These are phyloP conservation scores for Pipa parva DNA, from an alignment of 2,113 vertebrate genomes.

Conservation along the genomic window DNA sequence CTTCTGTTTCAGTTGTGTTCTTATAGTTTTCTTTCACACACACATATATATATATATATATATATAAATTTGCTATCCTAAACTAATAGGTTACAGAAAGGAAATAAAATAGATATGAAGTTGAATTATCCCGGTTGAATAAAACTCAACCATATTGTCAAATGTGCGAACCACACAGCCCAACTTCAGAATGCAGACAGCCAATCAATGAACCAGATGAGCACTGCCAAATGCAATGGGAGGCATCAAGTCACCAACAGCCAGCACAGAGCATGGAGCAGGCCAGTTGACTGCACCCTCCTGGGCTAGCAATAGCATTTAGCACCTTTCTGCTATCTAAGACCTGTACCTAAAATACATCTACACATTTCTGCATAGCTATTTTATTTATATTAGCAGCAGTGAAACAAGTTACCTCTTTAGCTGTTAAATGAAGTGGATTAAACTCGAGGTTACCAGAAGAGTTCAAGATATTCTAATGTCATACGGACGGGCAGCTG, in stretches of 20 bases:
- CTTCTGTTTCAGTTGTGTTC: constrained; percentile 50
- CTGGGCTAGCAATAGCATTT: constrained; percentile 1
- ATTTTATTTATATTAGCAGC: constrained; percentile 25
- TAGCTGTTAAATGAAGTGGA: neutral
- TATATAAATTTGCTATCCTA: constrained; percentile 78
- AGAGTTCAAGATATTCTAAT: neutral
- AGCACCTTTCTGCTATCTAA: constrained; percentile 3
- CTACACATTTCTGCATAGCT: constrained; percentile 32
- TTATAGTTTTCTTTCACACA: constrained; percentile 49
- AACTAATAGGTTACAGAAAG: constrained; percentile 70
- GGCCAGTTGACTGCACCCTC: constrained; percentile 6
- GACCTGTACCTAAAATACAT: constrained; percentile 2
- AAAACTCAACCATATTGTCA: constrained; percentile 76
- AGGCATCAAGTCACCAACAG: too few relatives aligned
- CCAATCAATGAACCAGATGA: neutral
- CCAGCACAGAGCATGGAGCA: too few relatives aligned
- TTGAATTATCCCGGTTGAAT: constrained; percentile 67
- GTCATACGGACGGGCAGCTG: too few relatives aligned
- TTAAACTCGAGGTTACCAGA: neutral
- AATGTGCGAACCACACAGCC: constrained; percentile 17
- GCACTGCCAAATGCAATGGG: too few relatives aligned
- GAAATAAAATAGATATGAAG: constrained; percentile 64
- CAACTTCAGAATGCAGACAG: constrained; percentile 30
- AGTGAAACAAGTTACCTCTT: constrained; percentile 14
- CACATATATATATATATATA: constrained; percentile 52